Evolutionary conservation across 2,888 invertebrate genomes (phyloP).

Genomic region (Agrypnus murinus): DNA sequence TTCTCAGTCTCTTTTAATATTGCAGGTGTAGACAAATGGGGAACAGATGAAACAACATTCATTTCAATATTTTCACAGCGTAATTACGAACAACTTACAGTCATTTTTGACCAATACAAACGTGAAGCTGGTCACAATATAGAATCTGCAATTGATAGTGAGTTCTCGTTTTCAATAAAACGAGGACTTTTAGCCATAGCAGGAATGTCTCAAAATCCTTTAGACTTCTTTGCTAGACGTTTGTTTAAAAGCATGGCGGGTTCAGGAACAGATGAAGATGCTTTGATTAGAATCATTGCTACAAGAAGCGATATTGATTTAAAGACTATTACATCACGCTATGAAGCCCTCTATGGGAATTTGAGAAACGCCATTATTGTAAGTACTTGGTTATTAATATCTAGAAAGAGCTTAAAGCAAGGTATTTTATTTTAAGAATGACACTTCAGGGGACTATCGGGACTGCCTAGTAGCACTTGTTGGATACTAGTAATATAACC

Average conservation of each 20-base stretch:
- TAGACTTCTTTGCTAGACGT: constrained; percentile 81
- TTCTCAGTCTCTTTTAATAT: no score
- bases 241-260: constrained; percentile 81
- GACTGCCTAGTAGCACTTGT: constrained; percentile 76
- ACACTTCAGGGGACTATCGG: constrained; percentile 81
- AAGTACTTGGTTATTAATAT: constrained; percentile 43
- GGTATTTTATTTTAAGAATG: constrained; percentile 72
- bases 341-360: constrained; percentile 81
- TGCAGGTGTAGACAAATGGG: constrained; percentile 76
- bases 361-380: constrained; percentile 73
- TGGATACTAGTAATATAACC: no score
- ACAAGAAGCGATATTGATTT: constrained; percentile 82
- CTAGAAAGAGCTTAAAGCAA: neutral
- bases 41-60: constrained; percentile 84
- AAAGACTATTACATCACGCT: constrained; percentile 80
- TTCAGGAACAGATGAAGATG: constrained; percentile 81
- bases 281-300: constrained; percentile 82
- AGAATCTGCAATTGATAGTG: constrained; percentile 81
- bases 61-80: constrained; percentile 83
- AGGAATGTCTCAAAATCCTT: constrained; percentile 79
- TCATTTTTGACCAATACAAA: constrained; percentile 84
- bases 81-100: constrained; percentile 81
- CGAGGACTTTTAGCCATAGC: constrained; percentile 83
- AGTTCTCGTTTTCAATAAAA: constrained; percentile 79
- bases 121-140: constrained; percentile 82